phyloP scores from a whole-genome alignment of 2,797 vertebrate genomes.

The Manis pentadactyla region DNA sequence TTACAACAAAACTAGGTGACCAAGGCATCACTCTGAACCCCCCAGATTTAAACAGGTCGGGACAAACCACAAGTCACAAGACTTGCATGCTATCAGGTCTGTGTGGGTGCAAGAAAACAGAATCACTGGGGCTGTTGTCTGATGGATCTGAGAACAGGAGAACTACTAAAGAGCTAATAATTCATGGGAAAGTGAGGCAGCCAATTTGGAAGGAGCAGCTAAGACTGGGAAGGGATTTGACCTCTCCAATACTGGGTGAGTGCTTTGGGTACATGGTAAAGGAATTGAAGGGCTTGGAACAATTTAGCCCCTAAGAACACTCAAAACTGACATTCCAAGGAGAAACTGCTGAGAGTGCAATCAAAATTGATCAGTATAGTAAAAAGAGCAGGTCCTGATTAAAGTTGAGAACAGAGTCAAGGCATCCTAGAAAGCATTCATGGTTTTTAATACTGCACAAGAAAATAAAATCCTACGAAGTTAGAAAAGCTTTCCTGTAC shows the following conservation, averaged over 20 bases:
- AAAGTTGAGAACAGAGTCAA: not conserved
- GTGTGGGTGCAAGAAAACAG: not conserved
- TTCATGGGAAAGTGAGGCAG: not conserved
- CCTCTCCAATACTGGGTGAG: not conserved
- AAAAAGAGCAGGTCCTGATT: not conserved
- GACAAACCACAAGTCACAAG: not conserved
- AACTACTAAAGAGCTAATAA: not conserved
- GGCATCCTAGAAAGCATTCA: conserved; percentile 14
- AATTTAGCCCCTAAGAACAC: not conserved
- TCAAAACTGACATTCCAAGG: not conserved
- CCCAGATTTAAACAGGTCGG: conserved; percentile 20
- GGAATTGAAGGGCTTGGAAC: not conserved
- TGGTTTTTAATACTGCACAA: conserved; percentile 9
- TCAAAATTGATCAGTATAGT: not conserved
- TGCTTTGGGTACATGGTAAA: not conserved
- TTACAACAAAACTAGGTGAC: conserved; percentile 33
- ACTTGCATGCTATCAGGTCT: not conserved
- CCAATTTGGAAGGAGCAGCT: conserved; percentile 41
- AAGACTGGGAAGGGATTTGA: conserved; percentile 51
- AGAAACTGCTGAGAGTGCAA: not conserved
- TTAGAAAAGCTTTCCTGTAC: not conserved
- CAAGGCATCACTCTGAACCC: not conserved
- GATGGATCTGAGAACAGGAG: not conserved
- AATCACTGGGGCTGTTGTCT: conserved; percentile 7
- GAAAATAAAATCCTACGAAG: not conserved